These are phyloP conservation scores for Lasaia peninsularis DNA, from an alignment of 1,140 invertebrate genomes.

Conservation along the genomic window DNA sequence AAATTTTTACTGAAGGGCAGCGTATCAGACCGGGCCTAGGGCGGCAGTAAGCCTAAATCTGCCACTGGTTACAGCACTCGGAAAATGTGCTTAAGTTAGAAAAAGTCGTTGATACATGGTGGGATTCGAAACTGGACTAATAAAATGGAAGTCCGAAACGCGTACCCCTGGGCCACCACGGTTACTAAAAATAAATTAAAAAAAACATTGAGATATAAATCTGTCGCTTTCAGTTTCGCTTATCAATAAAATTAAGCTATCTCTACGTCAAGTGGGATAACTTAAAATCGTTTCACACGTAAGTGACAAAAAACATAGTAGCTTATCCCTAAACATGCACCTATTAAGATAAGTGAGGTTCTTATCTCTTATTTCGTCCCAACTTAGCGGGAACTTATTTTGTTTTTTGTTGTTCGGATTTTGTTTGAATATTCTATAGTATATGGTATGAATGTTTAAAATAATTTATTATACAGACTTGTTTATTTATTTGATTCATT, in stretches of 20 bases:
- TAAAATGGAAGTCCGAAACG: no score
- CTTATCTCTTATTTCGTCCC: constrained; percentile 25
- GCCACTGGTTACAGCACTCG: no score
- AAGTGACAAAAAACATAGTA: constrained; percentile 15
- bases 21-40: no score
- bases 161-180: no score
- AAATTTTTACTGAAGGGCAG: no score
- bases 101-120: no score
- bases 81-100: no score
- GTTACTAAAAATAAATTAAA: no score
- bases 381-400: not conserved
- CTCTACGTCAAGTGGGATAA: constrained; percentile 2
- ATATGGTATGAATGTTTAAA: not conserved
- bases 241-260: constrained; percentile 11
- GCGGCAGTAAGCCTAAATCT: no score
- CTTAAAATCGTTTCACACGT: constrained; percentile 1
- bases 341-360: constrained; percentile 42
- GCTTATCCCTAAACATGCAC: constrained; percentile 43
- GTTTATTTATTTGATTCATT: no score
- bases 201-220: not conserved
- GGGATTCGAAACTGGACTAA: no score
- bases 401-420: not conserved
- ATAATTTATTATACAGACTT: no score
- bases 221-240: not conserved
- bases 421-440: not conserved